Evolutionary conservation across 2,113 vertebrate species (phyloP), one percentile per base, ranked within the genome.

Genomic region (Acanthisitta chloris): DNA sequence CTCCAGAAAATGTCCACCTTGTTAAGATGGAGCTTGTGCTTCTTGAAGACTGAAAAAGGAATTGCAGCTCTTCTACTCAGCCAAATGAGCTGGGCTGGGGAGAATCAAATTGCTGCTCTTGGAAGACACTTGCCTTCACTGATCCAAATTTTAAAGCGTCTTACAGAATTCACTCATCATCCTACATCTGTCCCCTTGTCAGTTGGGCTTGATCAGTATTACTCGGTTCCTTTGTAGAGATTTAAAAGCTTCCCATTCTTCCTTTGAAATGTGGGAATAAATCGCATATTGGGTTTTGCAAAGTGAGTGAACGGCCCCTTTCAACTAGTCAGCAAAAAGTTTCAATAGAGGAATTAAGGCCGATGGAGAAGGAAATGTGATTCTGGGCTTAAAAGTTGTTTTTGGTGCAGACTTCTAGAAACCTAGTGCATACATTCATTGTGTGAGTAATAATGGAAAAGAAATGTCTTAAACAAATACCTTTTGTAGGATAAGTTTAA

Each of bases 211-310:
- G 79, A 96, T 89, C 54, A 93, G 94, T 81, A 86, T 95, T 91
- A 86, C 91, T 80, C 51, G 28, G 88, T 84, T 93, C 92, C 89
- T 96, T 96, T 92, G 96, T 96, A 97, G 96, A 96, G 93, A 80
- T 93, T 95, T 93, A 72, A 96, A 96, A 91, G 94, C 94, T 91
- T 94, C 95, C 91, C 74, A 88, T 94, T 97, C 95, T 97, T 96
- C 97, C 92, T 97, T 95, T 96, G 95, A 96, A 94, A 94, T 78
- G 87, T 95, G 92, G 94, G 94, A 95, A 89, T 95, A 91, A 97
- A 96, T 90, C 73, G 61, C 88, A 94, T 97, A 93, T 94, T 95
- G 96, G 96, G 86, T 92, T 92, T 96, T 97, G 93, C 92, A 78
- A 94, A 96, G 96, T 97, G 86, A 97, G 93, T 67, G 87, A 93